phyloP scores from a whole-genome alignment of 1,140 invertebrate species.

The Musca domestica region DNA sequence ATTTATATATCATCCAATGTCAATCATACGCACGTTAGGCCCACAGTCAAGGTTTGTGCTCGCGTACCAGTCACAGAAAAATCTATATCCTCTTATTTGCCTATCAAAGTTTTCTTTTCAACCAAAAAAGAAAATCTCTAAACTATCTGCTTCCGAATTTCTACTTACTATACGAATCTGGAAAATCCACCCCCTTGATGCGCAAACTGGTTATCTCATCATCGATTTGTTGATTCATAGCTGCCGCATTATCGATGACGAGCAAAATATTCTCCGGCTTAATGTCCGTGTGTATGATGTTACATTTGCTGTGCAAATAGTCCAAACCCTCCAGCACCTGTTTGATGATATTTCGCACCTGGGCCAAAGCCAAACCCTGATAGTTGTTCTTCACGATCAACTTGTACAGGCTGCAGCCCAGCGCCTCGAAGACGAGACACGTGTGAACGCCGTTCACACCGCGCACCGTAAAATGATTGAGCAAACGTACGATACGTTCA shows the following conservation, averaged over 20 bases:
- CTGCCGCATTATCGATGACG: slow-evolving; percentile 78
- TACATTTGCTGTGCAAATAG: slow-evolving; percentile 96
- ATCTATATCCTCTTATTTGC: no score
- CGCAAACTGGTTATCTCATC: slow-evolving; percentile 76
- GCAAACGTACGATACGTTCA: slow-evolving; percentile 92
- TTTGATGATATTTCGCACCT: slow-evolving; percentile 92
- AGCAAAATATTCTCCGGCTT: slow-evolving; percentile 99
- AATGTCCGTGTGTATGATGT: slow-evolving; percentile 99
- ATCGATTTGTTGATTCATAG: slow-evolving; percentile 87
- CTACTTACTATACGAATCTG: slow-evolving; percentile 51
- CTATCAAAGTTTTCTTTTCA: neutral
- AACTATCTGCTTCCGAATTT: no score
- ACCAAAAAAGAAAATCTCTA: no score
- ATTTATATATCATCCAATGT: no score
- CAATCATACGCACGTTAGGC: no score
- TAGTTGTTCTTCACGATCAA: slow-evolving; percentile 98
- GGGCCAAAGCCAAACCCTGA: slow-evolving; percentile 89
- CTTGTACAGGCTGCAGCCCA: slow-evolving; percentile 96
- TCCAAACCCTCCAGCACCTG: slow-evolving; percentile 93
- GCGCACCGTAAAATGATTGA: slow-evolving; percentile 97
- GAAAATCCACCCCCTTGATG: slow-evolving; percentile 58
- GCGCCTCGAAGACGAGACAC: slow-evolving; percentile 98
- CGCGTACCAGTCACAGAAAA: no score
- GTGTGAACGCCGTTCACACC: slow-evolving; percentile 94
- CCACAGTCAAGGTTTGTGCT: no score